These are phyloP conservation scores for Asobara japonica DNA, from an alignment of 1,140 invertebrate genomes.

Conservation along the genomic window DNA sequence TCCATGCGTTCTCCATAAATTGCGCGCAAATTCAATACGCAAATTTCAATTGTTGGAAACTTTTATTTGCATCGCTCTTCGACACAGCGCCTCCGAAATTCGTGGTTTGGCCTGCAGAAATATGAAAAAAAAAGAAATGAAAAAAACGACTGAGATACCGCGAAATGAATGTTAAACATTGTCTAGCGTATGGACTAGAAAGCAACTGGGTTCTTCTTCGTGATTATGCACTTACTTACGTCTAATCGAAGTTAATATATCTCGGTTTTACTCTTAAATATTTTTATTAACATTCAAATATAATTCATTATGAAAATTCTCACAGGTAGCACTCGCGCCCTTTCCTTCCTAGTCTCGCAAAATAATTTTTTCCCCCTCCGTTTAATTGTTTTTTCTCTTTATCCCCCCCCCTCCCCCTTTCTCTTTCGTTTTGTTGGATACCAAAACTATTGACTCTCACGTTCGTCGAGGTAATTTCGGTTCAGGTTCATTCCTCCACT, in stretches of 20 bases:
- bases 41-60: too few species aligned
- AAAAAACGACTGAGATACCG: background rate
- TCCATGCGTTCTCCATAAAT: too few species aligned
- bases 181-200: too few species aligned
- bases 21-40: too few species aligned
- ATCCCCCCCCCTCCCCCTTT: background rate
- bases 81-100: too few species aligned
- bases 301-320: slow-evolving; percentile 56
- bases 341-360: slow-evolving; percentile 32
- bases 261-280: slow-evolving; percentile 5
- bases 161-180: background rate
- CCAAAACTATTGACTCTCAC: slow-evolving; percentile 39
- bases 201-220: too few species aligned
- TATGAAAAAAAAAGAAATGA: background rate
- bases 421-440: slow-evolving; percentile 1
- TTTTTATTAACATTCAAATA: slow-evolving; percentile 46
- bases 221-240: too few species aligned
- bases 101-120: background rate
- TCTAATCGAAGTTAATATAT: slow-evolving; percentile 9
- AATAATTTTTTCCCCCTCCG: slow-evolving; percentile 20
- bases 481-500: slow-evolving; percentile 30
- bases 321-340: slow-evolving; percentile 56
- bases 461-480: slow-evolving; percentile 49
- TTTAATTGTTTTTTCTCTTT: background rate
- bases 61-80: too few species aligned